Evolutionary conservation across 2,888 invertebrate genomes (phyloP).

Genomic region (Cheilosia vulpina): DNA sequence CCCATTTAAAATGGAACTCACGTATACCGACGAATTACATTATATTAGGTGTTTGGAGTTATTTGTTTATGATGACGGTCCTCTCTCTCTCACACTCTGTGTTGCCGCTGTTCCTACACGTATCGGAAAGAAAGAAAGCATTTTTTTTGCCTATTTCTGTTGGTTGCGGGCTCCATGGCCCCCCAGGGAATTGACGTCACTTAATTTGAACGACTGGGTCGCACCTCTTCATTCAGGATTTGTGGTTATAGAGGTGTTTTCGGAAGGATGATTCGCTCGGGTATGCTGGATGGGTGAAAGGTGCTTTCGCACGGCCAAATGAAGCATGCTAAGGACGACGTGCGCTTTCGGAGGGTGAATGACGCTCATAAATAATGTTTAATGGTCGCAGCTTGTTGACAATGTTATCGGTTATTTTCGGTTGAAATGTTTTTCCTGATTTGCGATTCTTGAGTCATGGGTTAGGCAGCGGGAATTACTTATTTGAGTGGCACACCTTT

Average conservation of each 20-base stretch:
- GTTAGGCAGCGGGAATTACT: background rate
- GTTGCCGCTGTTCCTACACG: conserved; percentile 20
- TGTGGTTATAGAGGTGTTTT: conserved; percentile 28
- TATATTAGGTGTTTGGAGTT: conserved; percentile 61
- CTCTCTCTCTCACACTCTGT: background rate
- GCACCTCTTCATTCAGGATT: conserved; percentile 43
- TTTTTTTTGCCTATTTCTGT: background rate
- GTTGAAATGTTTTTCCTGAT: conserved; percentile 30
- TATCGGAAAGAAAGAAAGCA: background rate
- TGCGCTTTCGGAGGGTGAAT: conserved; percentile 1
- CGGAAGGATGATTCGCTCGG: background rate
- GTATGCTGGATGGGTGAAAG: background rate
- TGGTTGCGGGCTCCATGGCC: background rate
- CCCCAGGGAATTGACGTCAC: conserved; percentile 22
- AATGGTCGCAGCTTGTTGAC: conserved; percentile 45
- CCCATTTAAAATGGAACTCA: conserved; percentile 51
- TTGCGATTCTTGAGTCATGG: conserved; percentile 18
- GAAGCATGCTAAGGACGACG: conserved; percentile 15
- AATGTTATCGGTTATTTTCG: conserved; percentile 39
- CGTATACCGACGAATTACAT: conserved; percentile 55
- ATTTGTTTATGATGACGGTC: conserved; percentile 67
- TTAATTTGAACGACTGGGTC: conserved; percentile 52
- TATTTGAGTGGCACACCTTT: conserved; percentile 5
- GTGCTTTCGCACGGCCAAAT: conserved; percentile 34
- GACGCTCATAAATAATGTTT: conserved; percentile 37